These are phyloP conservation scores for Meliscaeva auricollis DNA, from an alignment of 2,888 invertebrate species.

Conservation along the genomic window DNA sequence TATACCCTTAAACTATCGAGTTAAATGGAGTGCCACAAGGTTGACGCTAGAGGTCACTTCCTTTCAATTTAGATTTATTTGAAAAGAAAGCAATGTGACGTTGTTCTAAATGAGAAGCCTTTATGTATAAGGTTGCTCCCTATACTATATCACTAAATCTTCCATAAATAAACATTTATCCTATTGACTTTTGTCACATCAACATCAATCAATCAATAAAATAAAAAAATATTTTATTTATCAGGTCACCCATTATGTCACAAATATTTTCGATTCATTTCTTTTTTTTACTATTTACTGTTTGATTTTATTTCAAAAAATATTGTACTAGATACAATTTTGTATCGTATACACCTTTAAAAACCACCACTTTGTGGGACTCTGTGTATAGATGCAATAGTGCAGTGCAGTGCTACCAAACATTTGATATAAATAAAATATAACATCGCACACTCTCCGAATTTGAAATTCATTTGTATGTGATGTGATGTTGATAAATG, in stretches of 20 bases:
- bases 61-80: background rate
- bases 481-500: slow-evolving; percentile 80
- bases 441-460: slow-evolving; percentile 68
- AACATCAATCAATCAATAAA: slow-evolving; percentile 42
- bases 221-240: slow-evolving; percentile 48
- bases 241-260: slow-evolving; percentile 67
- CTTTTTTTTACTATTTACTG: background rate
- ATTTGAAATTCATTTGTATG: slow-evolving; percentile 76
- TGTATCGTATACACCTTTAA: slow-evolving; percentile 25
- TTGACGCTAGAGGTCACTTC: background rate
- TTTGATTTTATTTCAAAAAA: too few species aligned
- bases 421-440: background rate
- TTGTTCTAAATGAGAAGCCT: too few species aligned
- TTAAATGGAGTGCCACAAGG: slow-evolving; percentile 10
- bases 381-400: background rate
- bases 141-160: background rate
- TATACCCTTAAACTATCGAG: background rate
- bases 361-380: too few species aligned
- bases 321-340: slow-evolving; percentile 63
- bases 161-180: slow-evolving; percentile 13
- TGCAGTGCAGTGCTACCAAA: background rate
- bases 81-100: background rate
- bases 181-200: slow-evolving; percentile 36
- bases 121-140: background rate
- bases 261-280: slow-evolving; percentile 1